Evolutionary conservation across 1,140 invertebrate genomes (phyloP).

Genomic region (Camponotus floridanus): DNA sequence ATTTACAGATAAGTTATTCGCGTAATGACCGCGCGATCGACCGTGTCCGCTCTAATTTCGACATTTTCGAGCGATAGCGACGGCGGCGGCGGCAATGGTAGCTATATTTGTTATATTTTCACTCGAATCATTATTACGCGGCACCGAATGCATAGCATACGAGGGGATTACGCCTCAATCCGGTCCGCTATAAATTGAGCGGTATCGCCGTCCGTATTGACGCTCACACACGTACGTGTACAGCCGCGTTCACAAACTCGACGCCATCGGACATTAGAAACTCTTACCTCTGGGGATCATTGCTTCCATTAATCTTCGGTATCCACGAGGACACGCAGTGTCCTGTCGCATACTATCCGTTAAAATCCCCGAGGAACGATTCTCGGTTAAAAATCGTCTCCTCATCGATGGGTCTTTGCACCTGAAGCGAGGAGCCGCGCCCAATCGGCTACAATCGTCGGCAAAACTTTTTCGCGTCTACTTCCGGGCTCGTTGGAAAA

Average conservation of each 20-base stretch:
- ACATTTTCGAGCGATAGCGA: slow-evolving; percentile 62
- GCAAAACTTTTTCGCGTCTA: slow-evolving; percentile 62
- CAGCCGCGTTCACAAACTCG: slow-evolving; percentile 40
- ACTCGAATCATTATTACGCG: slow-evolving; percentile 78
- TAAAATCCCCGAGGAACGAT: slow-evolving; percentile 40
- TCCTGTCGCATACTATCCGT: not conserved
- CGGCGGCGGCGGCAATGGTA: not conserved
- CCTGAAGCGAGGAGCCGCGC: slow-evolving; percentile 7
- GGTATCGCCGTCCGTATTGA: slow-evolving; percentile 67
- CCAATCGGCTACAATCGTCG: slow-evolving; percentile 36
- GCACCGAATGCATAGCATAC: slow-evolving; percentile 64
- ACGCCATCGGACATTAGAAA: not conserved
- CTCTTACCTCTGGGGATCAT: slow-evolving; percentile 2
- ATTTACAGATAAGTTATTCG: slow-evolving; percentile 14
- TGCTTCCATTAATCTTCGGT: slow-evolving; percentile 53
- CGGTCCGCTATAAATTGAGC: slow-evolving; percentile 78
- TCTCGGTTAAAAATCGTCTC: slow-evolving; percentile 51
- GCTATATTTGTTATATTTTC: slow-evolving; percentile 76
- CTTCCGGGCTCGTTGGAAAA: slow-evolving; percentile 51
- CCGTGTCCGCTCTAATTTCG: slow-evolving; percentile 70
- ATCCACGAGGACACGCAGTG: slow-evolving; percentile 4
- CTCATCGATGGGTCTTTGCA: slow-evolving; percentile 23
- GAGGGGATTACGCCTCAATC: slow-evolving; percentile 78
- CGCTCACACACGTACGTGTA: slow-evolving; percentile 3
- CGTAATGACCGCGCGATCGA: slow-evolving; percentile 29